phyloP scores from a whole-genome alignment of 2,888 invertebrate genomes.

The Chironomus tentans region DNA sequence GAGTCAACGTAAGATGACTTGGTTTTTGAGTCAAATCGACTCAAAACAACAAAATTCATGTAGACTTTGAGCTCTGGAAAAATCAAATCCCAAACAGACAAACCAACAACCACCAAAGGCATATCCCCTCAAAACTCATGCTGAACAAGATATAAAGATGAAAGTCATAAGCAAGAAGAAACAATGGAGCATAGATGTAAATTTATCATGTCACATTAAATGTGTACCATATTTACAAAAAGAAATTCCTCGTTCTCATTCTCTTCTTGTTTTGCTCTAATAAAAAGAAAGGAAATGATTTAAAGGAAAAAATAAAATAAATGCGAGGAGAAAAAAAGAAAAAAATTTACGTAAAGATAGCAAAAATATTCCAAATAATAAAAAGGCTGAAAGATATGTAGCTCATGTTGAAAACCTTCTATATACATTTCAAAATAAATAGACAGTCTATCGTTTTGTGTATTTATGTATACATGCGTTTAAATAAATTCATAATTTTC shows the following conservation, averaged over 20 bases:
- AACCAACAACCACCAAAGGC: too few relatives aligned
- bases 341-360: too few relatives aligned
- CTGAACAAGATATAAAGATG: neutral
- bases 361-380: constrained; percentile 13
- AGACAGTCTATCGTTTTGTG: constrained; percentile 15
- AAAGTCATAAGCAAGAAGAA: neutral
- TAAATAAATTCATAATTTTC: constrained; percentile 18
- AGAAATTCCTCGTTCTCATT: neutral
- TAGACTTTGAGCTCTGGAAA: too few relatives aligned
- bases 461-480: neutral
- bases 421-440: constrained; percentile 4
- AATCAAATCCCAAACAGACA: too few relatives aligned
- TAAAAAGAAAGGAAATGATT: neutral
- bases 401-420: neutral
- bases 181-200: neutral
- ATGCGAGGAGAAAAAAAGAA: too few relatives aligned
- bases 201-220: constrained; percentile 15
- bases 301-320: neutral
- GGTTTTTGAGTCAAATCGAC: too few relatives aligned
- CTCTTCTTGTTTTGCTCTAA: neutral
- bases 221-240: constrained; percentile 9
- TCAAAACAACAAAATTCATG: too few relatives aligned
- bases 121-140: too few relatives aligned
- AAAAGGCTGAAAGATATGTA: neutral
- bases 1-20: too few relatives aligned